Conservation (phyloP, 2,113 vertebrate genomes). For the Azemiops feae region DNA sequence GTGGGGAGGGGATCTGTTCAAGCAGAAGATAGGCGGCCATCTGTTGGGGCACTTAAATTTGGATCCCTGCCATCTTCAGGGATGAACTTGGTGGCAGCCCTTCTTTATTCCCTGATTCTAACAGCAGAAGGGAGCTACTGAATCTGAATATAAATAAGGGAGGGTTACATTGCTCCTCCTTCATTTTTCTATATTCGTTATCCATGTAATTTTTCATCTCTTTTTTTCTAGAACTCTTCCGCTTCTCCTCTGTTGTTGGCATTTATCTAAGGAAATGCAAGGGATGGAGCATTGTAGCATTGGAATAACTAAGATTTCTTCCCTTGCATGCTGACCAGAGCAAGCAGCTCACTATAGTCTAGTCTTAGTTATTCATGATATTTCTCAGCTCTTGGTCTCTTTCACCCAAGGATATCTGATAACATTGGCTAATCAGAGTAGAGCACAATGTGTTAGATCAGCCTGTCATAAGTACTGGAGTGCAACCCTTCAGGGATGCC, state of each 20-base stretch:
- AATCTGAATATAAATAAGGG: neutral
- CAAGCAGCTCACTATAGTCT: neutral
- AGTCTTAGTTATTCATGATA: neutral
- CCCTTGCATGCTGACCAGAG: neutral
- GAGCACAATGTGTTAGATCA: neutral
- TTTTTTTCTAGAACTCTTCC: neutral
- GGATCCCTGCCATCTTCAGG: neutral
- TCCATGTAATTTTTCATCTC: neutral
- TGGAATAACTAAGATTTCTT: neutral
- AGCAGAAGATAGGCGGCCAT: neutral
- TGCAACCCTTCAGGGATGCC: neutral
- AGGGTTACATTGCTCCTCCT: neutral
- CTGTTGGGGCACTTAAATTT: neutral
- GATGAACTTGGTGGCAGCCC: neutral
- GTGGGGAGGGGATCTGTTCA: neutral
- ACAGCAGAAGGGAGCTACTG: neutral
- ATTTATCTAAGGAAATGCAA: neutral
- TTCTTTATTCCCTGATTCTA: neutral
- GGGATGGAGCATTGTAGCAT: neutral
- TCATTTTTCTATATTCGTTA: neutral
- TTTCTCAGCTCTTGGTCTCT: neutral
- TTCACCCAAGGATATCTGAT: neutral
- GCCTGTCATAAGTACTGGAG: neutral
- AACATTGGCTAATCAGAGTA: neutral
- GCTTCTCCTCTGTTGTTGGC: neutral